Evolutionary conservation across 2,888 invertebrate genomes (phyloP), one percentile per base, ranked within the genome.

Genomic region (Ophion ventricosus): DNA sequence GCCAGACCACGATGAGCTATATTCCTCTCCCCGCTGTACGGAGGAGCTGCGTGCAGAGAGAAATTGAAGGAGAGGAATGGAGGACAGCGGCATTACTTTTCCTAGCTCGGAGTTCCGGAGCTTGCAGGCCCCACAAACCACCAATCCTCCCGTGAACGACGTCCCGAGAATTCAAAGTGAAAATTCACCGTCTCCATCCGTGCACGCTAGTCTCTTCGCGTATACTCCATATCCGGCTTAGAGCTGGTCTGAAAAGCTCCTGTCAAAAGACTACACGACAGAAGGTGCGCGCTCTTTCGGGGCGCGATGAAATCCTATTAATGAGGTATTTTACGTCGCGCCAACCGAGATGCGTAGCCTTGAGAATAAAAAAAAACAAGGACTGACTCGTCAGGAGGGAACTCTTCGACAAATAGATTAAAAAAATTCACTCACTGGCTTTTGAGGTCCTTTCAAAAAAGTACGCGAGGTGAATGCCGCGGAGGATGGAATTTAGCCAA

Each of bases 401-500:
- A 20, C 20, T 29, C 35, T 35, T 35, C 35, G 35, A 8, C 2
- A 49, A 49, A 49, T 49, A 49, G 17, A 49, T 17, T 1, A 49
- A 14, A 57, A 23, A 57, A 8, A 70, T n/a, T 1, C 29, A 20
- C n/a, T 2, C 5, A 23, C n/a, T 56, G 26, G 49, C 54, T 26
- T 29, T 40, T 23, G 25, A 20, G 25, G 1, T 20, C n/a, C 61
- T 73, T 11, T 35, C 35, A 35, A 35, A 35, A 35, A 35, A 35
- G 67, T 75, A 49, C 64, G 56, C 67, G 59, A 54, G 70, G 67
- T 49, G n/a, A 74, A 74, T 84, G 74, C 64, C 29, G 73, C 56
- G 25, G 67, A 64, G 69, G 72, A 78, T 81, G 84, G 84, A 84
- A 74, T 78, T 75, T 49, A 56, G 84, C 78, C 84, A 81, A 84